A percentile compares a stretch with the other conserved stretches of the same genome.
Evolutionary conservation across 1,140 invertebrate genomes (phyloP).

Genomic region (Lordiphosa collinella): DNA sequence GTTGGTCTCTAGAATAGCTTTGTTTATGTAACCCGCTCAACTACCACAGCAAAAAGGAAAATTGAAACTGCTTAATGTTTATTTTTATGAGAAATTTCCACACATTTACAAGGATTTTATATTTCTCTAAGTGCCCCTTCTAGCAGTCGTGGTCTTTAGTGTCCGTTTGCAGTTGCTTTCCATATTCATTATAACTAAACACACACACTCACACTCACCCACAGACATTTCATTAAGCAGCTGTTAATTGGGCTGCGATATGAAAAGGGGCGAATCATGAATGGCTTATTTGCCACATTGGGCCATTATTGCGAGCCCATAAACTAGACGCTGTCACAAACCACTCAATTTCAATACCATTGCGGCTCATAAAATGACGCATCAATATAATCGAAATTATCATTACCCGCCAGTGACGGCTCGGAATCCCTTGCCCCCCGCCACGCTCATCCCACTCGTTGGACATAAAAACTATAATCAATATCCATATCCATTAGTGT

Average conservation of each 20-base stretch:
- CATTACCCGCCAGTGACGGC: constrained; percentile 39
- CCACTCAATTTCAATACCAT: constrained; percentile 76
- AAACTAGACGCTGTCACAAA: constrained; percentile 66
- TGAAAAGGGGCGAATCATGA: constrained; percentile 22
- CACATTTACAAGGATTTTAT: no score
- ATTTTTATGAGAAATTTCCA: no score
- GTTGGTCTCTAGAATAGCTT: not conserved
- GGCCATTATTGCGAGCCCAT: constrained; percentile 45
- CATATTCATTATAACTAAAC: constrained; percentile 28
- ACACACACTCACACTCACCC: not conserved
- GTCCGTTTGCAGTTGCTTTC: constrained; percentile 1
- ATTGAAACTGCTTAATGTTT: no score
- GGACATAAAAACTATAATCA: constrained; percentile 76
- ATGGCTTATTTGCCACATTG: constrained; percentile 28
- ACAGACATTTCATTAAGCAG: constrained; percentile 35
- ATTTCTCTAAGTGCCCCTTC: not conserved
- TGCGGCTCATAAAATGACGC: constrained; percentile 75
- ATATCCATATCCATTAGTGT: constrained; percentile 77
- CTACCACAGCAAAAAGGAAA: not conserved
- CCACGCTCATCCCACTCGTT: constrained; percentile 16
- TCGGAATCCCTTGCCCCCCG: constrained; percentile 11
- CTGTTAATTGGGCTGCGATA: constrained; percentile 55
- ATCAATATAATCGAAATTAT: constrained; percentile 78
- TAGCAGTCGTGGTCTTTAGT: not conserved
- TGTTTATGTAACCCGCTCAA: not conserved